Base-by-base conservation (phyloP, 2,888 invertebrate species). In the Desoria tigrina region DNA sequence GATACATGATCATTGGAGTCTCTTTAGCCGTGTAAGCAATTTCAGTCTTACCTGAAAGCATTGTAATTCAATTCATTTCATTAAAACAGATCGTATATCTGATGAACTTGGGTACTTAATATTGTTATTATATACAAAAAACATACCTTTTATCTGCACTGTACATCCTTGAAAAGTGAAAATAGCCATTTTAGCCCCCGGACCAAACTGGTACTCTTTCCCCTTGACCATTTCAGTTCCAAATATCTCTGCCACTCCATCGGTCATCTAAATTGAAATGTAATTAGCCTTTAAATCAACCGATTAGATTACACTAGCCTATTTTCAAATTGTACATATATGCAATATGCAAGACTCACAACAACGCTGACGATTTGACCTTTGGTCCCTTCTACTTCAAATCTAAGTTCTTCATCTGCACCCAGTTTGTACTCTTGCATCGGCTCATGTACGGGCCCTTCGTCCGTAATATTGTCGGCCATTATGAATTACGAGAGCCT, bases 131-230 rank as follows among this genome's bases (percentile, higher is more conserved):
- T 32, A 32, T 32, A 32, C 11, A 11, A 32, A 32, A 32, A 32
- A 32, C 32, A 32, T 54, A 1, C 97, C 98, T 66, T 86, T 84
- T 14, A 97, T 80, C 80, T 92, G 91, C 0, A 98, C 81, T 0
- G 86, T 86, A 78, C 97, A 97, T 1, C 95, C 95, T 78, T 96
- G 94, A 89, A 93, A 99, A 1, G 97, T 94, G 79, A 90, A 99
- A 21, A 98, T 89, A 0, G 97, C 97, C 9, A 95, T 89, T 82
- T 98, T 97, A 1, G 95, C 90, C 0, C 95, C 94, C 2, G 90
- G 85, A 9, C 86, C 85, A 80, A 97, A 97, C 76, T 88, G 88
- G 80, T 97, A 96, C 1, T 89, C 87, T 81, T 94, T 96, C 60
- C 92, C 92, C 81, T 91, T 91, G 0, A 94, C 92, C 65, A 99